Conservation (phyloP, 2,113 vertebrate species). For the Melospiza georgiana region DNA sequence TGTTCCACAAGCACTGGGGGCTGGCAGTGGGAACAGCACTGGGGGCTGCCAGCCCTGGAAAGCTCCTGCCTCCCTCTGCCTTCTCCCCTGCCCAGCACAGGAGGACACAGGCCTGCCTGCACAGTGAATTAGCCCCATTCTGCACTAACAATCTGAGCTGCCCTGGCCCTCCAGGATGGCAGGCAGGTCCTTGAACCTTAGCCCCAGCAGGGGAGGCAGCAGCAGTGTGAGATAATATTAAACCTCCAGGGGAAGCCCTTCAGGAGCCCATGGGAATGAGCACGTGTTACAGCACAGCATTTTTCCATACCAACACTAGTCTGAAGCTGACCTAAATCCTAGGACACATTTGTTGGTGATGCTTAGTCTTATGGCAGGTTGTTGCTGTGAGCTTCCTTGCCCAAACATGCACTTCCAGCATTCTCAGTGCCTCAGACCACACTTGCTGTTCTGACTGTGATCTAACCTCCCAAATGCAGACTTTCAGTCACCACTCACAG, state of each 20-base stretch:
- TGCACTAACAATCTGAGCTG: background rate
- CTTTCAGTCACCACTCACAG: background rate
- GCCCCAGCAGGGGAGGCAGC: background rate
- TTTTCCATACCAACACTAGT: background rate
- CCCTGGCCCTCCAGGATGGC: background rate
- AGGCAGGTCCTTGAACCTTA: background rate
- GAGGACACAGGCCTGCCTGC: background rate
- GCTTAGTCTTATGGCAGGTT: background rate
- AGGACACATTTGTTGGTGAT: background rate
- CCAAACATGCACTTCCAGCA: background rate
- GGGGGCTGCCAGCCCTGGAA: background rate
- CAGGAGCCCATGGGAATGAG: background rate
- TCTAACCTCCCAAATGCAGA: background rate
- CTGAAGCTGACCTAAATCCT: background rate
- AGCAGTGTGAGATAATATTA: background rate
- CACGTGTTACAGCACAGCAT: fast-evolving
- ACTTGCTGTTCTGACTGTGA: background rate
- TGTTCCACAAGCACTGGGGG: background rate
- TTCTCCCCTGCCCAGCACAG: background rate
- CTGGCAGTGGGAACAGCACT: no score
- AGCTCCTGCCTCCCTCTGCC: background rate
- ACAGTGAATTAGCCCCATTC: background rate
- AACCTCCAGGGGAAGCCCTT: background rate
- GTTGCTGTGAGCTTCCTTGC: background rate
- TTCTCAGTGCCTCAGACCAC: background rate